A percentile compares a stretch with the other conserved stretches of the same genome.
Conservation (phyloP, 2,888 invertebrate species). For the Lysandra bellargus region DNA sequence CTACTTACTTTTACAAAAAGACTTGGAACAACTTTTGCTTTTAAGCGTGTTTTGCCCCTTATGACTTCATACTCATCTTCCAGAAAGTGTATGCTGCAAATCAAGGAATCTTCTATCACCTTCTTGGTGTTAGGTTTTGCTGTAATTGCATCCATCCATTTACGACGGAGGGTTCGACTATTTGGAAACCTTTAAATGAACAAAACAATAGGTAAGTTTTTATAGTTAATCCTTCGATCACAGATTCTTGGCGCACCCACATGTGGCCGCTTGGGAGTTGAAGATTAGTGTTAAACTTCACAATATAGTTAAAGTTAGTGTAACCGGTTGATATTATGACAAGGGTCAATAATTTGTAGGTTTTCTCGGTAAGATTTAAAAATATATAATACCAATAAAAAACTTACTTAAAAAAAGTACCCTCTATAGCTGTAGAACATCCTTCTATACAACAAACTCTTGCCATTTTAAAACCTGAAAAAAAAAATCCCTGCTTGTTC, state of each 20-base stretch:
- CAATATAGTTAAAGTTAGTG: no score
- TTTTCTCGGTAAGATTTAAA: not conserved
- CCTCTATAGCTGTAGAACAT: conserved; percentile 46
- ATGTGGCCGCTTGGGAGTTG: no score
- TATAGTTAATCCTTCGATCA: not conserved
- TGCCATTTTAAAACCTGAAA: conserved; percentile 44
- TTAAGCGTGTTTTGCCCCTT: conserved; percentile 57
- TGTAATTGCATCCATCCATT: conserved; percentile 58
- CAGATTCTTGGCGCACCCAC: no score
- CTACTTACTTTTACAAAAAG: conserved; percentile 45
- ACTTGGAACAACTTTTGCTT: conserved; percentile 58
- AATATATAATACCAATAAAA: not conserved
- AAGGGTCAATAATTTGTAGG: no score
- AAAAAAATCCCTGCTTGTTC: not conserved
- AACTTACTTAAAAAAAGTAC: conserved; percentile 59
- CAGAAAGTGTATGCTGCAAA: conserved; percentile 62
- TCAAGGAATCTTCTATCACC: conserved; percentile 46
- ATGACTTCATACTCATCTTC: conserved; percentile 52
- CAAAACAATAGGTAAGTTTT: not conserved
- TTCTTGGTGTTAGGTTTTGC: conserved; percentile 39
- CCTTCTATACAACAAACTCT: conserved; percentile 57
- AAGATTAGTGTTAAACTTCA: no score
- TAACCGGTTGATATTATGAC: no score
- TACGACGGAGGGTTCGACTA: conserved; percentile 51
- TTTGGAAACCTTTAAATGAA: conserved; percentile 57